Base-by-base conservation (phyloP, 2,113 vertebrate species). In the Cephalophus harveyi region DNA sequence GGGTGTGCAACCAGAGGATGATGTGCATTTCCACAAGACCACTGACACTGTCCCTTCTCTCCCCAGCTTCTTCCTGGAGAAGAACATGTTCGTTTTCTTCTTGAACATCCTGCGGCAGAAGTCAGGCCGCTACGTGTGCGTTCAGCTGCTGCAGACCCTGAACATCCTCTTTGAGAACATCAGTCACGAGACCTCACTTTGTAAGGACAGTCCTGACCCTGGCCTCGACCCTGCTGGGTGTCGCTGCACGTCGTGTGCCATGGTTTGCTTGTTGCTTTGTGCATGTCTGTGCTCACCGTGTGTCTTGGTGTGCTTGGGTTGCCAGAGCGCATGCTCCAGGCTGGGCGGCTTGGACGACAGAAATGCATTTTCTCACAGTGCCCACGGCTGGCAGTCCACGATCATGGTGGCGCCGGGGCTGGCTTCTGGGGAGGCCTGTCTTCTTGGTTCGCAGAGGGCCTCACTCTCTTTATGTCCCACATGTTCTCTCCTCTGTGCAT, bases 101-200 rank as follows among this genome's bases (percentile, higher is more conserved):
- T 97, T 99, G 98, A 99, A 99, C 99, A 99, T 99, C 97, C 98
- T 99, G 71, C 99, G 99, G 12, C 99, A 99, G 98, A 99, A 99
- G 94, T 99, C 99, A 0, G 99, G 99, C 36, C 99, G 99, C 52
- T 99, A 99, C 0, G 99, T 99, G 48, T 99, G 99, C 28, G 99
- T 99, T n/a, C 99, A 99, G 98, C 99, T 99, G 92, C 99, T 99
- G 78, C 99, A 99, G 98, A 99, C 99, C 17, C 98, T 99, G 96
- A 99, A 99, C 98, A 99, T 99, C 97, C 99, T 99, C 94, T 99
- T 99, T 97, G 99, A 99, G 98, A 99, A 99, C 97, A 99, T 99
- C 98, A 99, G 99, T 91, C 99, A 99, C 5, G 99, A 99, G 98
- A 99, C 99, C 0, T 99, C 99, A 0, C 98, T 99, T 8, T 99